Percentiles rank a stretch among this genome's conserved stretches.
phyloP scores from a whole-genome alignment of 1,140 invertebrate genomes.

The Drosophila rufa region DNA sequence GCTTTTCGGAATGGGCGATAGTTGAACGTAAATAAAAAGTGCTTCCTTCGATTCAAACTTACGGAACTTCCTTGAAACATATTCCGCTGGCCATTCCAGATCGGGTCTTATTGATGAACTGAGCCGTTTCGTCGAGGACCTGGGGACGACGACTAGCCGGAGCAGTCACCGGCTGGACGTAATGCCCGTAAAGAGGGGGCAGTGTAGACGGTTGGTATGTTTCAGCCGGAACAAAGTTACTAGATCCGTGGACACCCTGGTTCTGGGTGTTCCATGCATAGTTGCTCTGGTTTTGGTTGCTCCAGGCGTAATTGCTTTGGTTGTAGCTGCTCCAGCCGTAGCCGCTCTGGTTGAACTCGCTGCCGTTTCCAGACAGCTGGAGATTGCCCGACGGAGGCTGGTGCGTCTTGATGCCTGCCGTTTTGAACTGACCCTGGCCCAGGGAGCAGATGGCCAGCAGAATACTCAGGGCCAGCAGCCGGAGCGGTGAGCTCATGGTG shows the following conservation, averaged over 20 bases:
- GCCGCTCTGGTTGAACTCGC: slow-evolving; percentile 24
- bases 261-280: slow-evolving; percentile 27
- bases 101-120: slow-evolving; percentile 80
- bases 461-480: slow-evolving; percentile 22
- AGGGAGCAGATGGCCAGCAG: slow-evolving; percentile 30
- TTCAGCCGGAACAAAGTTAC: slow-evolving; percentile 65
- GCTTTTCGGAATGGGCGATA: slow-evolving; percentile 31
- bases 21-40: slow-evolving; percentile 13
- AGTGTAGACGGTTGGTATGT: slow-evolving; percentile 52
- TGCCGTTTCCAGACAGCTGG: slow-evolving; percentile 45
- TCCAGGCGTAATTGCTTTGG: slow-evolving; percentile 34
- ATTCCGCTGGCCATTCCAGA: slow-evolving; percentile 85
- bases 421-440: slow-evolving; percentile 71
- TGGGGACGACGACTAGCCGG: slow-evolving; percentile 32
- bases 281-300: slow-evolving; percentile 25
- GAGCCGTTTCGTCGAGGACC: slow-evolving; percentile 69
- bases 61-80: slow-evolving; percentile 87
- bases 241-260: slow-evolving; percentile 38
- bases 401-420: slow-evolving; percentile 75
- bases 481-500: slow-evolving; percentile 59
- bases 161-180: slow-evolving; percentile 49
- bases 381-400: slow-evolving; percentile 70
- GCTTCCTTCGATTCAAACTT: slow-evolving; percentile 71
- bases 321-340: slow-evolving; percentile 23
- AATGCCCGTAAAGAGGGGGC: slow-evolving; percentile 43